These are phyloP conservation scores for Drosophila ficusphila DNA, from an alignment of 1,140 invertebrate species.

Conservation along the genomic window DNA sequence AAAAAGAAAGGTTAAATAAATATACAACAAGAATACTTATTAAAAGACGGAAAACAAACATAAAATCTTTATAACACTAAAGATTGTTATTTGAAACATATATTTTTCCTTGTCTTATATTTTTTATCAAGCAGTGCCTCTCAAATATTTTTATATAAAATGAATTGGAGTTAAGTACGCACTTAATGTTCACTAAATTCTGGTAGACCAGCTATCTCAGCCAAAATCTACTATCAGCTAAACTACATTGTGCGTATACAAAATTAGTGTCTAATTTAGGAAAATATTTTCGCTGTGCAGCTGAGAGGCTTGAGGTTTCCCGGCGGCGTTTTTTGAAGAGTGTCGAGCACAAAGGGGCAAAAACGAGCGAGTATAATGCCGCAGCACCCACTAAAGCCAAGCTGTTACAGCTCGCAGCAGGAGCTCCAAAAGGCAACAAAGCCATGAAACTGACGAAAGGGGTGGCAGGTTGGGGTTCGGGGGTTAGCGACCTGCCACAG, in stretches of 20 bases:
- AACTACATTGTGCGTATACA: background rate
- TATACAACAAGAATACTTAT: too few relatives aligned
- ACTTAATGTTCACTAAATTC: too few relatives aligned
- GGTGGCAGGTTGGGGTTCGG: background rate
- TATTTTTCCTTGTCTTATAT: too few relatives aligned
- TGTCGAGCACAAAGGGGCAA: constrained; percentile 44
- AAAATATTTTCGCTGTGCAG: constrained; percentile 12
- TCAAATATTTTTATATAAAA: too few relatives aligned
- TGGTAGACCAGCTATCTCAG: background rate
- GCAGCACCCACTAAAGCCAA: constrained; percentile 38
- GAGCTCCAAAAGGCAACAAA: constrained; percentile 17
- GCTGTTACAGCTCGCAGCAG: constrained; percentile 44
- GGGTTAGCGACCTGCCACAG: constrained; percentile 17
- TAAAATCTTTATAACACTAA: too few relatives aligned
- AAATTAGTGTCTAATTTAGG: background rate
- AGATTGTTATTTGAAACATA: too few relatives aligned
- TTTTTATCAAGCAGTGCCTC: too few relatives aligned
- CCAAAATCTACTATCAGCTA: background rate
- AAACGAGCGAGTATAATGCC: constrained; percentile 11
- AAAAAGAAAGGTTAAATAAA: too few relatives aligned
- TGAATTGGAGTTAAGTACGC: too few relatives aligned
- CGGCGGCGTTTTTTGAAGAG: constrained; percentile 28
- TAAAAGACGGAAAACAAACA: too few relatives aligned
- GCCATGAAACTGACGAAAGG: constrained; percentile 14
- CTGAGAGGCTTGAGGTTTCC: constrained; percentile 12